Evolutionary conservation across 1,140 invertebrate genomes (phyloP), one percentile per base, ranked within the genome.

Genomic region (Bilobella aurantiaca): DNA sequence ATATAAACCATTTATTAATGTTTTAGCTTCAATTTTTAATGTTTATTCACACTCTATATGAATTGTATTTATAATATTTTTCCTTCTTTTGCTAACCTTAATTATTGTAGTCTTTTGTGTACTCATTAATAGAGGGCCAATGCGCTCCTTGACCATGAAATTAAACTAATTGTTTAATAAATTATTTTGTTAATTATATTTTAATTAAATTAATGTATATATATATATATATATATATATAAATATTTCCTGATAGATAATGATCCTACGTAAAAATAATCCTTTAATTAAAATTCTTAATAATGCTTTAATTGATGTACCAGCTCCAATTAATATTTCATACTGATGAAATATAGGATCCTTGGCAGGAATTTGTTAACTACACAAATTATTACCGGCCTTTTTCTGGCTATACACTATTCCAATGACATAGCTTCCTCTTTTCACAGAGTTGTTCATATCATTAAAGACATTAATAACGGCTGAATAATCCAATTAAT

Each of bases 401-500:
- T 71, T 29, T 75, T 76, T 65, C 67, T 76, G 64, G 66, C 73
- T 30, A 75, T 75, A 64, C 72, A 75, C 61, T 76, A 73, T 65
- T 62, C 76, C 46, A 74, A 79, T 29, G 77, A 82, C 77, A 75
- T 82, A 67, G 74, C 78, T 66, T 70, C 79, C 75, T 80, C 82
- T 16, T 85, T 84, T 78, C 75, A 78, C 71, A 82, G 79, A 75
- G 77, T 84, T 61, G 63, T 66, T 58, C 70, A 77, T 60, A 75
- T 77, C 64, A 64, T 61, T 14, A 75, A 73, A 31, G 75, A 76
- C 67, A 73, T 77, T 32, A 74, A 74, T 57, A 72, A 73, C 27
- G 73, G 79, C 75, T 84, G 81, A 79, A 69, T 84, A 74, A 73
- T 84, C 65, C 81, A 81, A 66, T 78, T 77, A 57, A 57, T 82